Evolutionary conservation across 2,797 vertebrate species (phyloP).

Genomic region (Garrulus glandarius): DNA sequence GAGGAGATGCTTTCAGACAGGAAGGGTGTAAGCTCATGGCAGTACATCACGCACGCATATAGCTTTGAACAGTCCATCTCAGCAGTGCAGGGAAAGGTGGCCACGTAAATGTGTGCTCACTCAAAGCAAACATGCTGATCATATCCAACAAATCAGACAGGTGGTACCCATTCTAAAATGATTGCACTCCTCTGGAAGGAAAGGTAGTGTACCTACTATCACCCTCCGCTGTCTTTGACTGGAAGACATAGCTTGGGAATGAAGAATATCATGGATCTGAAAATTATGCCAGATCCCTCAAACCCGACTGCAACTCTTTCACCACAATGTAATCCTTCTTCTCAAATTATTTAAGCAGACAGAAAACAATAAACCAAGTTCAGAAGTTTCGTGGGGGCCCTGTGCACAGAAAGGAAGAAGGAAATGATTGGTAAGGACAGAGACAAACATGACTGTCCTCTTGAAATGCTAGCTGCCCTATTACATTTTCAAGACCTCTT

Average conservation of each 20-base stretch:
- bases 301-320: background rate
- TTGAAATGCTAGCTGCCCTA: background rate
- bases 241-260: background rate
- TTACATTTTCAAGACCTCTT: constrained; percentile 10
- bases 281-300: background rate
- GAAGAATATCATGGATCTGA: background rate
- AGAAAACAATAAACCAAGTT: background rate
- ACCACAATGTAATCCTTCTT: background rate
- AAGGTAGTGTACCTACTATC: background rate
- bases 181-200: background rate
- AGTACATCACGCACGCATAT: background rate
- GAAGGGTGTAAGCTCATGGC: background rate
- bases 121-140: background rate
- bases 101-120: background rate
- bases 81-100: background rate
- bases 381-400: background rate
- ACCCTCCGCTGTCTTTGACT: background rate
- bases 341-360: background rate
- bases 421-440: background rate
- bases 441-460: background rate
- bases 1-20: constrained; percentile 8
- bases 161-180: background rate
- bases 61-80: background rate
- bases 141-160: background rate
- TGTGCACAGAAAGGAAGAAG: background rate